Conservation (phyloP, 2,797 vertebrate species). For the Tympanoctomys barrerae region DNA sequence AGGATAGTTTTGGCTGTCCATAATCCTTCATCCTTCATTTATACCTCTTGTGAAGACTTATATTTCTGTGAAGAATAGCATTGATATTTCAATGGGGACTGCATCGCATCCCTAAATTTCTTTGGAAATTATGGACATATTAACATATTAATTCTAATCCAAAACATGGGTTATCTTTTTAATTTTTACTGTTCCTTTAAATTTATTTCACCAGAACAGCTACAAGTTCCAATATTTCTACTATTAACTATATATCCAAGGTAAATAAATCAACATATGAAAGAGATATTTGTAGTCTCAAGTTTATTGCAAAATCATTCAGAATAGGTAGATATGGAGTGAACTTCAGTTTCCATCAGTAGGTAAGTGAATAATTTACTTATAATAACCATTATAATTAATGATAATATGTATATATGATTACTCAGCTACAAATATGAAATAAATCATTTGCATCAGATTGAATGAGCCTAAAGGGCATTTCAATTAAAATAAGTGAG, state of each 20-base stretch:
- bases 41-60: neutral
- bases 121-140: neutral
- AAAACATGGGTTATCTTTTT: neutral
- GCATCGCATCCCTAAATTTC: neutral
- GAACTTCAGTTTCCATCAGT: neutral
- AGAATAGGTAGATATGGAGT: neutral
- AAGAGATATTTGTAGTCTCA: neutral
- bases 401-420: neutral
- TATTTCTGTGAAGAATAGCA: neutral
- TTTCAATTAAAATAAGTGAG: neutral
- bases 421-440: neutral
- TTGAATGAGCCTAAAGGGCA: neutral
- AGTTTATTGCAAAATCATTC: neutral
- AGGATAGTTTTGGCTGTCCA: neutral
- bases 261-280: neutral
- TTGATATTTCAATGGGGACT: neutral
- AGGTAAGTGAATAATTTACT: neutral
- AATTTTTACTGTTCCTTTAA: neutral
- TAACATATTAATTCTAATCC: neutral
- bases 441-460: neutral
- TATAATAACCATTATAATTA: too few species aligned
- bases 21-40: neutral
- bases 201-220: neutral
- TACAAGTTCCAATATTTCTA: neutral
- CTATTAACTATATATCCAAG: neutral